A percentile compares a stretch with the other conserved stretches of the same genome.
Evolutionary conservation across 1,140 invertebrate species (phyloP).

Genomic region (Drosophila serrata): DNA sequence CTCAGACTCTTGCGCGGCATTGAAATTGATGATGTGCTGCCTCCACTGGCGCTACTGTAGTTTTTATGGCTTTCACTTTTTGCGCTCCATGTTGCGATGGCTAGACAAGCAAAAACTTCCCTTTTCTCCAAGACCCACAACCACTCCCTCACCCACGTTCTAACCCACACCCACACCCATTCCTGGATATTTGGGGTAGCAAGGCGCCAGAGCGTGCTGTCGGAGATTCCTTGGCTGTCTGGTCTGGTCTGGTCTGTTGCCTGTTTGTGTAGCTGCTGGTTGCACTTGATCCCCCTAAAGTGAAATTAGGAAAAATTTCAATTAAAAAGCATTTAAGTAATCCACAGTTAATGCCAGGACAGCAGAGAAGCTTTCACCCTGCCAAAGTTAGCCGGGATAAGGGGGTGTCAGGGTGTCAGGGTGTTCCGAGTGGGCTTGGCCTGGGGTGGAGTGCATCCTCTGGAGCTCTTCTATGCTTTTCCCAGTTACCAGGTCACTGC

Average conservation of each 20-base stretch:
- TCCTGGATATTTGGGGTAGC: conserved; percentile 53
- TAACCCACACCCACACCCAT: neutral
- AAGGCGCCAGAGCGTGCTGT: conserved; percentile 74
- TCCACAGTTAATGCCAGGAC: conserved; percentile 75
- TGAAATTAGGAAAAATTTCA: conserved; percentile 84
- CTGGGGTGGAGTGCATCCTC: conserved; percentile 28
- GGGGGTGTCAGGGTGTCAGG: neutral
- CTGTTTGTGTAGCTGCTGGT: conserved; percentile 72
- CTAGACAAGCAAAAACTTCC: conserved; percentile 79
- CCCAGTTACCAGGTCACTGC: conserved; percentile 67
- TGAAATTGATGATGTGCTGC: conserved; percentile 78
- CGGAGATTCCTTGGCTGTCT: conserved; percentile 23
- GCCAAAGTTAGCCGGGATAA: neutral
- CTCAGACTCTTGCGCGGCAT: conserved; percentile 67
- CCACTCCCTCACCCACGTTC: neutral
- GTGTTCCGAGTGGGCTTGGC: conserved; percentile 16
- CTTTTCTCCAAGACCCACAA: conserved; percentile 43
- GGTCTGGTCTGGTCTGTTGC: conserved; percentile 2
- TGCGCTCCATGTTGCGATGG: conserved; percentile 62
- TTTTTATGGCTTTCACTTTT: conserved; percentile 82
- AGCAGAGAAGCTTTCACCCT: conserved; percentile 50
- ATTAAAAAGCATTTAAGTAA: conserved; percentile 84
- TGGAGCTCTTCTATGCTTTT: conserved; percentile 12
- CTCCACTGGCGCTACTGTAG: conserved; percentile 58
- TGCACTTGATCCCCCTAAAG: conserved; percentile 81